A percentile compares a stretch with the other conserved stretches of the same genome.
phyloP scores from a whole-genome alignment of 1,140 invertebrate genomes.

The Meloidogyne hapla region DNA sequence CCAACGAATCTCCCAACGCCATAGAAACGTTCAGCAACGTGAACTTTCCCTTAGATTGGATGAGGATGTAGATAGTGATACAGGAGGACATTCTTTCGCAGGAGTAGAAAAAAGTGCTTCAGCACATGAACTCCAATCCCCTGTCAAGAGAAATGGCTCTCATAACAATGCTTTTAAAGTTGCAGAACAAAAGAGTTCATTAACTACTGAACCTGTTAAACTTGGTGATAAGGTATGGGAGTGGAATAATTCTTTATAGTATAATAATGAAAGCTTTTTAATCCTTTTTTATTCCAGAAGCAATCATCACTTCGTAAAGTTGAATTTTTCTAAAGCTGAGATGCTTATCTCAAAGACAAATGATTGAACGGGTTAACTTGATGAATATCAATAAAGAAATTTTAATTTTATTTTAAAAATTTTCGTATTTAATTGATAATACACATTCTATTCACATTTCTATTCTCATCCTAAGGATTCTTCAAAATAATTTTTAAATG shows the following conservation, averaged over 20 bases:
- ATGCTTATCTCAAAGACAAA: not conserved
- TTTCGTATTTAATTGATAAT: too few relatives aligned
- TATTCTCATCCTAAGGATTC: too few relatives aligned
- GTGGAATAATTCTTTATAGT: not conserved
- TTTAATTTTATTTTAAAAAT: too few relatives aligned
- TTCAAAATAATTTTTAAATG: too few relatives aligned
- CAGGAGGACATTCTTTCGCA: not conserved
- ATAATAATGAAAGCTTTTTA: not conserved
- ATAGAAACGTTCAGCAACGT: slow-evolving; percentile 44
- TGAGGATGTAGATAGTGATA: not conserved
- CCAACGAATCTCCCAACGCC: slow-evolving; percentile 51
- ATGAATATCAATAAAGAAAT: too few relatives aligned
- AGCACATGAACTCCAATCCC: slow-evolving; percentile 21
- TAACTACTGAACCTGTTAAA: not conserved
- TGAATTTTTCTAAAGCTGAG: not conserved
- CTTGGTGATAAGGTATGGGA: not conserved
- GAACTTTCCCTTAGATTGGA: slow-evolving; percentile 11
- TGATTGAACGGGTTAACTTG: too few relatives aligned
- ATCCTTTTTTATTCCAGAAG: not conserved
- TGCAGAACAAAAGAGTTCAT: not conserved
- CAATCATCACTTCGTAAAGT: not conserved
- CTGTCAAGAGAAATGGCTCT: not conserved
- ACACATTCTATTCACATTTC: too few relatives aligned
- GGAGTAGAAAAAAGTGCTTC: slow-evolving; percentile 29
- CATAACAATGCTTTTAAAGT: not conserved